Base-by-base conservation (phyloP, 2,888 invertebrate genomes). In the Vandiemenella viatica region DNA sequence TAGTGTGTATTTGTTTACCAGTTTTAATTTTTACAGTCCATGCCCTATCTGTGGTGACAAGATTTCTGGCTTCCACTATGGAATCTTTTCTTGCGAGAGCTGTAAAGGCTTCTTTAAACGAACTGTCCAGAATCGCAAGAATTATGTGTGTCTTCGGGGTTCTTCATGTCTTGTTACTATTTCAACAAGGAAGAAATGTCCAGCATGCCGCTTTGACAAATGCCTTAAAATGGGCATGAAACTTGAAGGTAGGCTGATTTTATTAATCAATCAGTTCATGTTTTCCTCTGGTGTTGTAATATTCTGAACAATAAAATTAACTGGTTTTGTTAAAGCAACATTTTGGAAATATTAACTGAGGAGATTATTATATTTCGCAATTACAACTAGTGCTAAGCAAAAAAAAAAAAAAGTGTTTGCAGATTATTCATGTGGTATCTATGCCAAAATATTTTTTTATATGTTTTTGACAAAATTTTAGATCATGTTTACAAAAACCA, bases 71-170 rank as follows among this genome's bases (percentile, higher is more conserved):
- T 96, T 95, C 70, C 96, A 96, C 68, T 96, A 96, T 67, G 96
- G 96, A 10, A 95, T 95, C 59, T 95, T 93, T 71, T 93, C 92
- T 10, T 96, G 96, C 69, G 96, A 96, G 65, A 91, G 91, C 17
- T 96, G 96, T 69, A 96, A 96, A 68, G 95, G 95, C 2, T 96
- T 96, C 72, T 96, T 96, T 72, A 96, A 96, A 68, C 75, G 96
- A 53, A 96, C 95, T 17, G 95, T 96, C n/a, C 96, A 96, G 70
- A 96, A 96, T 66, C 80, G 93, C 58, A 96, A 96, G 72, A 90
- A 91, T 65, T 96, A 95, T 68, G 88, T 91, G 62, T 96, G 96
- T 64, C 72, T 87, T 43, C 74, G 91, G 20, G 91, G 92, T 1
- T 89, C 89, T 1, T 82, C 80, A 58, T 96, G 96, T 67, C 88